A percentile compares a stretch with the other conserved stretches of the same genome.
Evolutionary conservation across 1,140 invertebrate species (phyloP).

Genomic region (Drosophila elegans): DNA sequence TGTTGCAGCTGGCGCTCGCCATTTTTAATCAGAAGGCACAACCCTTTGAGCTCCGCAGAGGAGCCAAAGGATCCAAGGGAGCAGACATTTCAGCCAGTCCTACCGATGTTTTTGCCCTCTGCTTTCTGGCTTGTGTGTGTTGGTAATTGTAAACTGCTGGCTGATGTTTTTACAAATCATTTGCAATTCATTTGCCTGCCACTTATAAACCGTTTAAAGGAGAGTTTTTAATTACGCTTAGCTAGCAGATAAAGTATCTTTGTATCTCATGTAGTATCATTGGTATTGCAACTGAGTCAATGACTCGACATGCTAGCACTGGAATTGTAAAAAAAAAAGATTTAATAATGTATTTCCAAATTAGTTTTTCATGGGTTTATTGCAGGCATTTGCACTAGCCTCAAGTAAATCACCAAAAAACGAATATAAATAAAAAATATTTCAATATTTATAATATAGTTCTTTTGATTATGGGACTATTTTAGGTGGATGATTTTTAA

Average conservation of each 20-base stretch:
- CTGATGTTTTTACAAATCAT: slow-evolving; percentile 74
- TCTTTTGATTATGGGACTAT: no score
- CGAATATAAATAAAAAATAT: no score
- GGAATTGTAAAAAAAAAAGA: no score
- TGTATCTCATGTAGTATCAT: slow-evolving; percentile 8
- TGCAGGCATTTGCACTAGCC: no score
- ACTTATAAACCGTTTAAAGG: slow-evolving; percentile 75
- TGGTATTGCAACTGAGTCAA: slow-evolving; percentile 29
- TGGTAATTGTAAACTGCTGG: slow-evolving; percentile 48
- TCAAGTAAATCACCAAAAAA: no score
- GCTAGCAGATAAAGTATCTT: slow-evolving; percentile 25
- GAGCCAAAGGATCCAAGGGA: slow-evolving; percentile 49
- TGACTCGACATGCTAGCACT: slow-evolving; percentile 38
- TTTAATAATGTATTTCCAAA: no score
- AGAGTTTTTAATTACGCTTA: slow-evolving; percentile 68
- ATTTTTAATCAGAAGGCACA: slow-evolving; percentile 74
- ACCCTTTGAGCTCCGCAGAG: slow-evolving; percentile 59
- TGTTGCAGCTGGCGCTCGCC: slow-evolving; percentile 46
- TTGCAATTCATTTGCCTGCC: slow-evolving; percentile 70
- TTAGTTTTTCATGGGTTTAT: no score
- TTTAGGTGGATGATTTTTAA: no score
- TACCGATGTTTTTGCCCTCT: not conserved
- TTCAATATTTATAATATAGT: no score
- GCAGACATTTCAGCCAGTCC: slow-evolving; percentile 43
- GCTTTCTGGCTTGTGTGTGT: slow-evolving; percentile 5